phyloP scores from a whole-genome alignment of 2,113 vertebrate species.

The Cheirogaleus medius region DNA sequence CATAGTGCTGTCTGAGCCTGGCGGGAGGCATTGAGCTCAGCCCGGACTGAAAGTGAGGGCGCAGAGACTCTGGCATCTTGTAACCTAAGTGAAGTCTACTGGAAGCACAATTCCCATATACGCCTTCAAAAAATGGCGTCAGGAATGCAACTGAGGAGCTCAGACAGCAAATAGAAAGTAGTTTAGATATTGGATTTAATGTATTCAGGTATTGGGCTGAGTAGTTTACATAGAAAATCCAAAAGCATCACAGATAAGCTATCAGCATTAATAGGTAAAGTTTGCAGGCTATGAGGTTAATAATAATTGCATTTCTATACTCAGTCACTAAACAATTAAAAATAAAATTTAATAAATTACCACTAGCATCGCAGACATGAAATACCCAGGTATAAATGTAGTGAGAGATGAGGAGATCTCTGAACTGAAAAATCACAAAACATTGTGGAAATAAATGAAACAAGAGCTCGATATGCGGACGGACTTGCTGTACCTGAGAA shows the following conservation, averaged over 20 bases:
- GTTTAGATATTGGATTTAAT: neutral
- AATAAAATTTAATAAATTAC: neutral
- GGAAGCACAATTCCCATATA: neutral
- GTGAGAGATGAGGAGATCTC: neutral
- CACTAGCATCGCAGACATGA: neutral
- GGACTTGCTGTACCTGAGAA: neutral
- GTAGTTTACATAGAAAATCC: neutral
- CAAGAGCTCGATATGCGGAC: neutral
- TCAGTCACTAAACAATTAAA: neutral
- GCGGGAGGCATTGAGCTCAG: neutral
- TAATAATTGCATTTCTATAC: neutral
- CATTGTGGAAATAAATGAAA: neutral
- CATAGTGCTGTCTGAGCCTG: rapidly evolving
- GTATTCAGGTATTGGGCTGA: neutral
- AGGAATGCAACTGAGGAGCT: neutral
- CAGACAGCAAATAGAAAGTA: neutral
- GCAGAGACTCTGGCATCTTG: too few species aligned
- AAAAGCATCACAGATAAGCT: neutral
- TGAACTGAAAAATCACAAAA: neutral
- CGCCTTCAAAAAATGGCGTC: neutral
- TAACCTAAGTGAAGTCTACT: neutral
- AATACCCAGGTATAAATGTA: neutral
- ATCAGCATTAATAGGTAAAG: neutral
- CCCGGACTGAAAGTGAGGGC: too few species aligned
- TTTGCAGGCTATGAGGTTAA: neutral